Conservation (phyloP, 2,888 invertebrate species). For the Scaptomyza caliginosa region DNA sequence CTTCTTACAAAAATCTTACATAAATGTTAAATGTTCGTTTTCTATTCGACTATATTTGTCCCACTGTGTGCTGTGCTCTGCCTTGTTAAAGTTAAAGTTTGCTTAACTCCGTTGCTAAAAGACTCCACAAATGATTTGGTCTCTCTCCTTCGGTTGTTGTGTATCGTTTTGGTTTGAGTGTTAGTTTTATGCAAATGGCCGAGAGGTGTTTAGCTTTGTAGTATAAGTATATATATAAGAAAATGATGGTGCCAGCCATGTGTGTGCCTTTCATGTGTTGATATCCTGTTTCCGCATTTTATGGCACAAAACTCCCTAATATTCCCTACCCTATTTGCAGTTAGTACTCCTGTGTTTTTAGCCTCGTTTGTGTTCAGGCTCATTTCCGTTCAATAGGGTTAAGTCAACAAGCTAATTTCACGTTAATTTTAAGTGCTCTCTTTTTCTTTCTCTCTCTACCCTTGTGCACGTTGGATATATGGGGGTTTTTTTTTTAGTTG, state of each 20-base stretch:
- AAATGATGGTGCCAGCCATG: constrained; percentile 19
- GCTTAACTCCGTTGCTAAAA: constrained; percentile 64
- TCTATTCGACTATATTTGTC: constrained; percentile 1
- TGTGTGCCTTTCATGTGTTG: constrained; percentile 37
- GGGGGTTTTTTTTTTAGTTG: constrained; percentile 8
- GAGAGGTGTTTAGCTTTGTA: constrained; percentile 38
- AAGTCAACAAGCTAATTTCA: constrained; percentile 61
- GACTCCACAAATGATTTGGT: constrained; percentile 72
- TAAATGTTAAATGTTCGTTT: too few relatives aligned
- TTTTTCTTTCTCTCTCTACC: not conserved
- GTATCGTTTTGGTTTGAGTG: constrained; percentile 8
- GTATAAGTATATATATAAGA: constrained; percentile 7
- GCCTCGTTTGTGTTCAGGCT: constrained; percentile 39
- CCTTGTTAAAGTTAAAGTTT: constrained; percentile 44
- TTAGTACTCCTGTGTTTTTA: constrained; percentile 23
- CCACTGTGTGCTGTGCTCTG: constrained; percentile 29
- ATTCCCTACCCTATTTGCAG: not conserved
- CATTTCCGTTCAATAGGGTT: constrained; percentile 67
- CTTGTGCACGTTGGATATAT: not conserved
- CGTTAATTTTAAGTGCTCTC: constrained; percentile 52
- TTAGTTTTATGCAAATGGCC: constrained; percentile 36
- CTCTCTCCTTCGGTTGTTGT: not conserved
- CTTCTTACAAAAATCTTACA: too few relatives aligned
- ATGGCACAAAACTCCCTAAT: constrained; percentile 9
- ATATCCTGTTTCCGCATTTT: constrained; percentile 55